Base-by-base conservation (phyloP, 1,140 invertebrate species). In the Neodiprion virginianus region DNA sequence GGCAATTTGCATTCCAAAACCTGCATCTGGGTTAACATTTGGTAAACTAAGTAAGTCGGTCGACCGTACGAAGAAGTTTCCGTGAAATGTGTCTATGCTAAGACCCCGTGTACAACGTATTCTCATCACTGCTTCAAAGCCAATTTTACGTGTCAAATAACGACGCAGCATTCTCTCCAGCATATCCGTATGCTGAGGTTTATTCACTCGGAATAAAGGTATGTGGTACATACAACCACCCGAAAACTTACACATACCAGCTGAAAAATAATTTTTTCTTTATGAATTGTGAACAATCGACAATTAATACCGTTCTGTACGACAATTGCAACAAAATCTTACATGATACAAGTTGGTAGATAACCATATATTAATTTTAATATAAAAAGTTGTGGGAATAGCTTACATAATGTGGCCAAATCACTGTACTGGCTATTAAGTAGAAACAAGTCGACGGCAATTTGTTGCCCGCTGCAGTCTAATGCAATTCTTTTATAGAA, bases 41-140 rank as follows among this genome's bases (percentile, higher is more conserved):
- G 99, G 97, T 76, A 99, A 88, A 50, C 96, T 97, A 21, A 99
- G 88, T 17, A 99, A 89, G 89, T 99, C 98, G 7, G 98, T 99
- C 0, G 98, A 99, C 21, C 99, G 91, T 53, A 99, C 98, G 89
- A 99, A 99, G 91, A 99, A 99, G 87, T 99, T 99, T 10, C 99
- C 99, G 90, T 99, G 98, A 91, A 99, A 99, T 78, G 97, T 98
- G 86, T 99, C 97, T 77, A 99, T 97, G 49, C 95, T 92, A 67
- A 99, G 88, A 17, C 98, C 96, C 86, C 95, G 92, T 9, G 97
- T 98, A 85, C 97, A 99, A 7, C 98, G 91, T 73, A 99, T 94
- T 83, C 99, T 92, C 96, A 99, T 98, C 1, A 99, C 98, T 61
- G 99, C 96, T 88, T 99, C 99, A 86, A 99, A 99, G 50, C 99